Evolutionary conservation across 2,797 vertebrate species (phyloP).

Genomic region (Kryptopterus vitreolus): DNA sequence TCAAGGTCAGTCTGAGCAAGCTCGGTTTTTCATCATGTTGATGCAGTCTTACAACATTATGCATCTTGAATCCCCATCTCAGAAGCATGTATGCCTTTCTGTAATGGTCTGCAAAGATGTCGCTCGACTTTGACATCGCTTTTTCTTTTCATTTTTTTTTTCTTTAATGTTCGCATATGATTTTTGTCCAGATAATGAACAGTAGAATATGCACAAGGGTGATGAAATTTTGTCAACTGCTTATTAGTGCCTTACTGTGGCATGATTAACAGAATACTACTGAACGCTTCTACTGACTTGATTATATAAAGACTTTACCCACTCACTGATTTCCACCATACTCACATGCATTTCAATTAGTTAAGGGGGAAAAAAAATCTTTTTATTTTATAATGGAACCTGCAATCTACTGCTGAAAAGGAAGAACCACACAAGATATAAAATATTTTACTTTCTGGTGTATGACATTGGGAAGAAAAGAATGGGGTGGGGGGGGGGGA

Average conservation of each 20-base stretch:
- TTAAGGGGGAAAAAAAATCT: background rate
- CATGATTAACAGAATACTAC: background rate
- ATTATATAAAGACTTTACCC: background rate
- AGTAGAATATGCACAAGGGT: background rate
- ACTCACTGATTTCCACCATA: background rate
- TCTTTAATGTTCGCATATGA: slow-evolving; percentile 1
- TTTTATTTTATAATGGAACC: background rate
- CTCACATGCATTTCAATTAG: background rate
- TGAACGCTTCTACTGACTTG: background rate
- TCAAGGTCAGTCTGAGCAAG: slow-evolving; percentile 26
- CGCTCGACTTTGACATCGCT: slow-evolving; percentile 55
- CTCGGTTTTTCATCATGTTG: background rate
- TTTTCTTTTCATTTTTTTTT: no score
- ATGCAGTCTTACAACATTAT: background rate
- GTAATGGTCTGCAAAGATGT: slow-evolving; percentile 28
- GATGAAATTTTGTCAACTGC: background rate
- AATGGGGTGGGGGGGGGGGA: no score
- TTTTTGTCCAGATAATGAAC: background rate
- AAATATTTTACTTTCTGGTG: background rate
- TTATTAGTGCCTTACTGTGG: slow-evolving; percentile 2
- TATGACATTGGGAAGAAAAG: background rate
- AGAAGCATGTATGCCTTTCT: slow-evolving; percentile 25
- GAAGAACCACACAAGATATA: background rate
- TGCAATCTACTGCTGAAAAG: background rate
- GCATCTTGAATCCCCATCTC: slow-evolving; percentile 17